Conservation (phyloP, 2,797 vertebrate genomes). For the Naso thynnoides region DNA sequence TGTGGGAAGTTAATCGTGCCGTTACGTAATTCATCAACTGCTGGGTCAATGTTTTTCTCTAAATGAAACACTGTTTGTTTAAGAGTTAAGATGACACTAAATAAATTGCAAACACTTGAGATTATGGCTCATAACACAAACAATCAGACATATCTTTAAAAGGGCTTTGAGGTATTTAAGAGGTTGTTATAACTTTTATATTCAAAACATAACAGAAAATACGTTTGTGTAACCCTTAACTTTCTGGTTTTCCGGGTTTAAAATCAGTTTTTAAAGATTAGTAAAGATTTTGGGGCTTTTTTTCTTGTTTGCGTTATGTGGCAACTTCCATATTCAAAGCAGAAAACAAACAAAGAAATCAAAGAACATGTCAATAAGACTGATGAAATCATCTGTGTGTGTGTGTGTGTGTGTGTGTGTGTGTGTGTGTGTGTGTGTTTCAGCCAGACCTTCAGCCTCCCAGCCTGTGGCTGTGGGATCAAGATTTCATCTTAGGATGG, state of each 20-base stretch:
- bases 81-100: background rate
- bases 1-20: background rate
- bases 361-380: background rate
- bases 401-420: too few relatives aligned
- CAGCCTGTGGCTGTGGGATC: constrained; percentile 44
- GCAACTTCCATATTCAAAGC: background rate
- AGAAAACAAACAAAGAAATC: background rate
- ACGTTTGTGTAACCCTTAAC: background rate
- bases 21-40: background rate
- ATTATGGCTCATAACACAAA: background rate
- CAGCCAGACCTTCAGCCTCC: constrained; percentile 18
- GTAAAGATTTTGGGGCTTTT: background rate
- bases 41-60: background rate
- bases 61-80: background rate
- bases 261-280: background rate
- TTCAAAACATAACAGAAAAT: background rate
- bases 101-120: background rate
- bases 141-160: background rate
- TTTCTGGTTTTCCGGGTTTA: background rate
- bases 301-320: background rate
- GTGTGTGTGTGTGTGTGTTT: too few relatives aligned
- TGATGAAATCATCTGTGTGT: background rate
- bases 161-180: background rate
- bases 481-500: constrained; percentile 79
- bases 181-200: too few relatives aligned